phyloP scores from a whole-genome alignment of 2,797 vertebrate genomes.

The Myotis vivesi region DNA sequence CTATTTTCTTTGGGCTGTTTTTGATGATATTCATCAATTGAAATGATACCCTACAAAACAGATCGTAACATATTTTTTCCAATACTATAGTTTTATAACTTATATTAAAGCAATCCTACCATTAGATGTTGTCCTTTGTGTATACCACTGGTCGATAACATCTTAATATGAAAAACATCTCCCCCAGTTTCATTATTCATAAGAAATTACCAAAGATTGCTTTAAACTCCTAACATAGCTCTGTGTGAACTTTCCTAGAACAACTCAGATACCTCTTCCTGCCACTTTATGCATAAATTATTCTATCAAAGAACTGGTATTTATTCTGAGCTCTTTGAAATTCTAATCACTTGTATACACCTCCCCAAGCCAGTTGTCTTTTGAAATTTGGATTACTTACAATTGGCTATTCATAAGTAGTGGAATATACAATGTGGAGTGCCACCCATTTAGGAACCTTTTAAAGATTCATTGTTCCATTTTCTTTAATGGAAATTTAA shows the following conservation, averaged over 20 bases:
- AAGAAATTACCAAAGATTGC: slow-evolving; percentile 68
- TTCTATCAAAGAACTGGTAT: slow-evolving; percentile 86
- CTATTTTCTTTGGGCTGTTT: slow-evolving; percentile 62
- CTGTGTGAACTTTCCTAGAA: slow-evolving; percentile 83
- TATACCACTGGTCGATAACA: not conserved
- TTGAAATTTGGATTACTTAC: slow-evolving; percentile 85
- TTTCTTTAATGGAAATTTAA: slow-evolving; percentile 65
- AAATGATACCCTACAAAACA: slow-evolving; percentile 36
- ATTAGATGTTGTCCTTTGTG: not conserved
- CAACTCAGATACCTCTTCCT: slow-evolving; percentile 83
- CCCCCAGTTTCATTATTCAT: slow-evolving; percentile 42
- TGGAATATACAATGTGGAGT: slow-evolving; percentile 75
- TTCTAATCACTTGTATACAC: slow-evolving; percentile 87
- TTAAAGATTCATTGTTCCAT: slow-evolving; percentile 71
- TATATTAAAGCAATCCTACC: not conserved
- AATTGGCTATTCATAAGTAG: slow-evolving; percentile 84
- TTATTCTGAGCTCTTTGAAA: slow-evolving; percentile 86
- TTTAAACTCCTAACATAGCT: slow-evolving; percentile 76
- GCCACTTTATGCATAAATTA: slow-evolving; percentile 86
- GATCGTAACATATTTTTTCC: slow-evolving; percentile 33
- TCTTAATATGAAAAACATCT: slow-evolving; percentile 51
- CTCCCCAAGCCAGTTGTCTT: slow-evolving; percentile 84
- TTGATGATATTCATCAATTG: slow-evolving; percentile 69
- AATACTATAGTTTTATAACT: not conserved
- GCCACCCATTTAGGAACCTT: slow-evolving; percentile 69